Base-by-base conservation (phyloP, 2,113 vertebrate genomes). In the Cepphus grylle region DNA sequence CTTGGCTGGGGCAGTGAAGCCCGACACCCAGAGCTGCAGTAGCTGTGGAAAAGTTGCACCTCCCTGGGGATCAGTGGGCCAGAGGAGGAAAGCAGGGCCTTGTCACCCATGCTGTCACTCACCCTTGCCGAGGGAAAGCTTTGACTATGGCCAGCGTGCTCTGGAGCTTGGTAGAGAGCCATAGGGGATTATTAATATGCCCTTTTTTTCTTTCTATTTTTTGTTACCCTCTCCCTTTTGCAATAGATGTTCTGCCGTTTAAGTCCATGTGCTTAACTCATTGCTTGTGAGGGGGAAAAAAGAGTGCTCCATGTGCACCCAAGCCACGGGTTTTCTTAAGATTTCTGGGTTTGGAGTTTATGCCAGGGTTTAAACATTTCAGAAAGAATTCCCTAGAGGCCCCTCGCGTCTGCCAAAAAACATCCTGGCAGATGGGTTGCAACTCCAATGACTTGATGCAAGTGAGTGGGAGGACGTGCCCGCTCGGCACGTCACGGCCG, bases 401-500 rank as follows among this genome's bases (percentile, higher is more conserved):
- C 53, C 11, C 32, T 88, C 6, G 4, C 0, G 1, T 40, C 82
- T 95, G 90, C 79, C 91, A 88, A 88, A 94, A 96, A 88, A 15
- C 86, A 66, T 73, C 55, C 59, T 94, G 89, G 83, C 88, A 91
- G 91, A 78, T 74, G 80, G n/a, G 55, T 58, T 94, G 55, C 76
- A 77, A 21, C 72, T 88, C 86, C 55, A 21, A 21, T 2, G 55
- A 18, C 90, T 82, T 11, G 62, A 65, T 83, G 74, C 53, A 56
- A 86, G 80, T 0, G n/a, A 69, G 80, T 83, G 59, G 86, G 93
- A 95, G 88, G 63, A 86, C 49, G n/a, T 25, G 67, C 14, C 40
- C 69, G 67, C 67, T 65, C 2, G 5, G 40, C 8, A 0, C 32
- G 53, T 65, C 88, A 38, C 0, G 0, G 88, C 58, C 82, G 40